A percentile compares a stretch with the other conserved stretches of the same genome.
These are phyloP conservation scores for Fringilla coelebs DNA, from an alignment of 2,797 vertebrate genomes.

Conservation along the genomic window DNA sequence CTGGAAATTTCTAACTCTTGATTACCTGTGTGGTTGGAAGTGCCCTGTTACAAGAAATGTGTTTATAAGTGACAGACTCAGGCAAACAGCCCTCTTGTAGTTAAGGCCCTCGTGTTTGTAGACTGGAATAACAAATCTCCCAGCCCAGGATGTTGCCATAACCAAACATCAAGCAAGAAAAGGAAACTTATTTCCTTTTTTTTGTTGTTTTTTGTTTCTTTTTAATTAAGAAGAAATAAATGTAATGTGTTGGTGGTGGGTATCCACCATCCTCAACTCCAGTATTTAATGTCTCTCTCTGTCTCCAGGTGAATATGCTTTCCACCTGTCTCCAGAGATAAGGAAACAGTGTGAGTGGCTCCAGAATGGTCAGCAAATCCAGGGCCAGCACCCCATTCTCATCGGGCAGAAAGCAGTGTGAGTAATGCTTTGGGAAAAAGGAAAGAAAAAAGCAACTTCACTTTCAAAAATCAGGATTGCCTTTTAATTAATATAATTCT, in stretches of 20 bases:
- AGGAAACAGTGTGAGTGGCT: slow-evolving; percentile 86
- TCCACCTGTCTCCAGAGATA: slow-evolving; percentile 86
- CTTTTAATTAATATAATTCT: background rate
- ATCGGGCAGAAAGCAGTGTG: slow-evolving; percentile 75
- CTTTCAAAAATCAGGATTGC: background rate
- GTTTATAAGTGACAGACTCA: background rate
- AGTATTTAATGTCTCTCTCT: background rate
- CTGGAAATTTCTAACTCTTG: background rate
- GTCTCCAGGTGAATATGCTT: slow-evolving; percentile 84
- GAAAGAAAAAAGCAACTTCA: background rate
- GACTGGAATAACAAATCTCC: background rate
- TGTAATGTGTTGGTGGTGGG: background rate
- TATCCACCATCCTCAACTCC: background rate
- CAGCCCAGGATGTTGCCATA: background rate
- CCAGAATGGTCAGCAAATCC: slow-evolving; percentile 80
- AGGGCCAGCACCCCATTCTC: slow-evolving; percentile 58
- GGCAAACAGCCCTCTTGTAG: background rate
- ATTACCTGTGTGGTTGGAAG: background rate
- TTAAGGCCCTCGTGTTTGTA: background rate
- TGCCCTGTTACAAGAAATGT: background rate
- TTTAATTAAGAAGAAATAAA: background rate
- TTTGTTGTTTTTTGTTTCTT: background rate
- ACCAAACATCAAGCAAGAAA: background rate
- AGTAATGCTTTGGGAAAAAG: slow-evolving; percentile 53
- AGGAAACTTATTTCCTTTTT: background rate